These are phyloP conservation scores for Cheilosia vernalis DNA, from an alignment of 2,888 invertebrate genomes.

Conservation along the genomic window DNA sequence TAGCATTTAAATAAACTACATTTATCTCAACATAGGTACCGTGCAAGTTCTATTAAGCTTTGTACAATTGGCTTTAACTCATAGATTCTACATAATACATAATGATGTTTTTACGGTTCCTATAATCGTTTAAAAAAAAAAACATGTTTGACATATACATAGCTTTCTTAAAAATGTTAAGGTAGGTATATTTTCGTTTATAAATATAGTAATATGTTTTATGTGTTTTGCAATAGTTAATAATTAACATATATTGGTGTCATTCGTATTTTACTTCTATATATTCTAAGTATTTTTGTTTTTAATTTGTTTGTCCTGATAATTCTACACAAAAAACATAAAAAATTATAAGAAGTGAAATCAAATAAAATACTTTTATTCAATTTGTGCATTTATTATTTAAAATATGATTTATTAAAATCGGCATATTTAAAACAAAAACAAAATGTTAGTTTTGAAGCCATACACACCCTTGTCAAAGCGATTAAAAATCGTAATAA, in stretches of 20 bases:
- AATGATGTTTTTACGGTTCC: slow-evolving; percentile 13
- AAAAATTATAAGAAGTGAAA: slow-evolving; percentile 19
- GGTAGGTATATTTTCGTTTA: slow-evolving; percentile 39
- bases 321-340: slow-evolving; percentile 11
- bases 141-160: slow-evolving; percentile 34
- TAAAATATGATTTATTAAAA: not conserved
- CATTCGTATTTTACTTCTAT: slow-evolving; percentile 18
- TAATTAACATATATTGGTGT: slow-evolving; percentile 56
- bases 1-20: slow-evolving; percentile 36
- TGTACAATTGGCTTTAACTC: slow-evolving; percentile 45
- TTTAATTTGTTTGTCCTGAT: slow-evolving; percentile 16
- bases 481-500: too few relatives aligned
- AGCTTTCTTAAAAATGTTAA: slow-evolving; percentile 25
- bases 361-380: not conserved
- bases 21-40: slow-evolving; percentile 21
- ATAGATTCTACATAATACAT: slow-evolving; percentile 28
- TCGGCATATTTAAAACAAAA: too few relatives aligned
- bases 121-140: slow-evolving; percentile 16
- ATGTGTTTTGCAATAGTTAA: slow-evolving; percentile 41
- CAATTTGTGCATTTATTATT: slow-evolving; percentile 9
- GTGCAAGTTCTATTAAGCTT: slow-evolving; percentile 51
- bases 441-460: too few relatives aligned
- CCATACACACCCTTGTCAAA: too few relatives aligned
- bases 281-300: slow-evolving; percentile 21
- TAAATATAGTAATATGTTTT: slow-evolving; percentile 49